phyloP scores from a whole-genome alignment of 2,888 invertebrate species.

The Tetheella fluctuosa region DNA sequence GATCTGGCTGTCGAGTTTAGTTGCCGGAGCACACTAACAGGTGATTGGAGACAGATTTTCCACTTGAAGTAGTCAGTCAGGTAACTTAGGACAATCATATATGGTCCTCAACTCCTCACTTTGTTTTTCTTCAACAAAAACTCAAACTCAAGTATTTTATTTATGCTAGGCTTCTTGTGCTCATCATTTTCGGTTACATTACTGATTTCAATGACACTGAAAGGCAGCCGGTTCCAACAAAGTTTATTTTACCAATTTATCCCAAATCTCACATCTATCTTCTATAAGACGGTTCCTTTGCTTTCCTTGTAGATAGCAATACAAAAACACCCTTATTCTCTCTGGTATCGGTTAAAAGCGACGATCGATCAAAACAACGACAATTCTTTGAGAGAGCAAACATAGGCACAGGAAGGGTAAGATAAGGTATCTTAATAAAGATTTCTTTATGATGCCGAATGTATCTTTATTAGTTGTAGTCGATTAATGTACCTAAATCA shows the following conservation, averaged over 20 bases:
- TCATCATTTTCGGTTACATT: background rate
- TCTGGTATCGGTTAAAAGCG: constrained; percentile 7
- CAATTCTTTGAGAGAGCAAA: background rate
- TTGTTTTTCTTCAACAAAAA: no score
- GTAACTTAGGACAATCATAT: no score
- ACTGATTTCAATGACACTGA: background rate
- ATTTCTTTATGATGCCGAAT: background rate
- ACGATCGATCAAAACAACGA: constrained; percentile 11
- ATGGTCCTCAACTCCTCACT: no score
- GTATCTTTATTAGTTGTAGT: background rate
- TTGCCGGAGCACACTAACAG: no score
- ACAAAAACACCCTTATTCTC: background rate
- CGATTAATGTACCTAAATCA: no score
- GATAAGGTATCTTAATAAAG: background rate
- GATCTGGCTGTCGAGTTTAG: no score
- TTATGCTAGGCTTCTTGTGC: background rate
- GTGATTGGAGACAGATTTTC: no score
- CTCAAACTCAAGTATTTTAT: no score
- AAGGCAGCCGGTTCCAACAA: background rate
- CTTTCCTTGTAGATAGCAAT: background rate
- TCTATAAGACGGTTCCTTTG: background rate
- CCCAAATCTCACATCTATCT: background rate
- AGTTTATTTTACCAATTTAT: background rate
- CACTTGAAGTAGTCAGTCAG: no score
- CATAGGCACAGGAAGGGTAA: background rate